Evolutionary conservation across 2,888 invertebrate species (phyloP).

Genomic region (Sussaba pulchella): DNA sequence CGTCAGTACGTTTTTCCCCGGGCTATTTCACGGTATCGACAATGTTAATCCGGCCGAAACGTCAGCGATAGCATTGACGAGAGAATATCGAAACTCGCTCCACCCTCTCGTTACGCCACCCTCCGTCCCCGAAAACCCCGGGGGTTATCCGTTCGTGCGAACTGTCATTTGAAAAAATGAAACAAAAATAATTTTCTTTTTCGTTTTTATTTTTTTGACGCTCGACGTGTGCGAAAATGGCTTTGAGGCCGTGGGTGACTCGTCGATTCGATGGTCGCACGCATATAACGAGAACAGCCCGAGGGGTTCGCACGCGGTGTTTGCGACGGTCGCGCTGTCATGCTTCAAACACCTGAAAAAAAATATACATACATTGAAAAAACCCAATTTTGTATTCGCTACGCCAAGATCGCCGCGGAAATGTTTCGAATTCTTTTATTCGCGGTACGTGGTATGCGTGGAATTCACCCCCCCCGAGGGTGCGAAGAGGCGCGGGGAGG

Average conservation of each 20-base stretch:
- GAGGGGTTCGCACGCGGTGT: not conserved
- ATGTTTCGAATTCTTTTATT: slow-evolving; percentile 64
- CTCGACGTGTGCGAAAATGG: slow-evolving; percentile 34
- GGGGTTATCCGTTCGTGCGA: not conserved
- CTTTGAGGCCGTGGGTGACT: slow-evolving; percentile 35
- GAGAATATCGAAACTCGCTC: slow-evolving; percentile 4
- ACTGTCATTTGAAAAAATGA: slow-evolving; percentile 32
- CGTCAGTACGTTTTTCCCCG: not conserved
- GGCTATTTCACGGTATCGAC: slow-evolving; percentile 44
- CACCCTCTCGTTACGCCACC: not conserved
- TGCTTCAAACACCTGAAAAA: slow-evolving; percentile 1
- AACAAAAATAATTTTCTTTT: not conserved
- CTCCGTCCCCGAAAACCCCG: slow-evolving; percentile 9
- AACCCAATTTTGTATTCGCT: slow-evolving; percentile 30
- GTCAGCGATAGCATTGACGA: slow-evolving; percentile 48
- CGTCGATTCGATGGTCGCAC: slow-evolving; percentile 36
- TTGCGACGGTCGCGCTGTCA: slow-evolving; percentile 13
- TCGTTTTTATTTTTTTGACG: slow-evolving; percentile 14
- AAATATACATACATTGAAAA: no score
- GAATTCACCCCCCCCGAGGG: slow-evolving; percentile 38
- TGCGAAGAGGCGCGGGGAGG: no score
- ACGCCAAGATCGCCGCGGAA: slow-evolving; percentile 24
- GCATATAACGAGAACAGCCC: not conserved
- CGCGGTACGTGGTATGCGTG: slow-evolving; percentile 34
- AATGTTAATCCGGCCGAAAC: slow-evolving; percentile 54